Base-by-base conservation (phyloP, 2,888 invertebrate genomes). In the Crossocerus cetratus region DNA sequence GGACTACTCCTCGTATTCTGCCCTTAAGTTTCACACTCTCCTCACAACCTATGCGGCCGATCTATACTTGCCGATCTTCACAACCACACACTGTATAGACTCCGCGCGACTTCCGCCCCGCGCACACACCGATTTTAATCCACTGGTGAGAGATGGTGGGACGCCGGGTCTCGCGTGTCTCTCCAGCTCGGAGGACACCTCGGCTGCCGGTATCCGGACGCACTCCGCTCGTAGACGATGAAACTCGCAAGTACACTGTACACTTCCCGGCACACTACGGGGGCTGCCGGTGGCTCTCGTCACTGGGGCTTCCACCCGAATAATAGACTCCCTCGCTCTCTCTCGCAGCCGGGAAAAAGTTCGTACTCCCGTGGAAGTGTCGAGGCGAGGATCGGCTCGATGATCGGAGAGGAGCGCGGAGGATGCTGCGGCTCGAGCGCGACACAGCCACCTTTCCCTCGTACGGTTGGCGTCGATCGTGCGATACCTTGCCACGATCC, bases 401-500 rank as follows among this genome's bases (percentile, higher is more conserved):
- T n/a, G n/a, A n/a, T 63, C 67, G 78, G 11, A 43, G 42, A 57
- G 59, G 62, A 67, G 43, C 20, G 16, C 61, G 65, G 64, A 64
- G 20, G 61, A 67, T 70, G 56, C 32, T 32, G 32, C 61, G 43
- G 64, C 53, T 57, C 66, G 42, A 45, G 61, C 63, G 65, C 71
- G 58, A 63, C 63, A 76, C 72, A 78, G 76, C 63, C 68, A 82
- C 80, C 82, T 80, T 82, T 80, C 80, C 76, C 80, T 80, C 81
- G 76, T 43, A 55, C 66, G 72, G 63, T 62, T 69, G 68, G 65
- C 61, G 65, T 67, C 49, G 72, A 71, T 78, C 71, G 69, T 54
- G 69, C 74, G 68, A 71, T 78, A 78, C 70, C 64, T 61, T 32
- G 73, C 62, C 66, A 66, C 53, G 63, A 62, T 69, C 69, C 65